phyloP scores from a whole-genome alignment of 2,113 vertebrate genomes.

The Aptenodytes patagonicus region DNA sequence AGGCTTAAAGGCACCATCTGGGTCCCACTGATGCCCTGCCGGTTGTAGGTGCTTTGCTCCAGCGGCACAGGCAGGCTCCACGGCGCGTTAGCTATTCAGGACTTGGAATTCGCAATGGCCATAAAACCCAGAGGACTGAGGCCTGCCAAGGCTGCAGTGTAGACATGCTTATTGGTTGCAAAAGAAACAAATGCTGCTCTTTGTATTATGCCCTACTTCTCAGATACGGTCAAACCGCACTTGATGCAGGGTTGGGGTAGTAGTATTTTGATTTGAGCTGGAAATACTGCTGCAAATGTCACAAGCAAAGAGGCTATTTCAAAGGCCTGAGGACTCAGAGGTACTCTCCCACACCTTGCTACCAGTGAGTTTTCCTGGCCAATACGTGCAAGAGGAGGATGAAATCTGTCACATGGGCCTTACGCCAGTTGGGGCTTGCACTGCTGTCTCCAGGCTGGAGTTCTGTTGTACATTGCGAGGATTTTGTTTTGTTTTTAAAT shows the following conservation, averaged over 20 bases:
- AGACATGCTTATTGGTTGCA: neutral
- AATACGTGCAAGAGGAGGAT: neutral
- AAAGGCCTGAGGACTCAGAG: neutral
- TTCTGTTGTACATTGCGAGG: neutral
- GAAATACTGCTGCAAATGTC: neutral
- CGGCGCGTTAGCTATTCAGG: rapidly evolving
- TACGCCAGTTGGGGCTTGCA: neutral
- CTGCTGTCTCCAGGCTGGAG: neutral
- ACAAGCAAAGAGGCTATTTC: neutral
- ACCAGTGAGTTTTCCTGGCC: neutral
- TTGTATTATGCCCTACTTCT: rapidly evolving
- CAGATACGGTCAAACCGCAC: neutral
- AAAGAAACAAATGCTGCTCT: neutral
- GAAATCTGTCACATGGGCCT: neutral
- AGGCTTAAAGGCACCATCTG: neutral
- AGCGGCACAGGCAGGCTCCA: rapidly evolving
- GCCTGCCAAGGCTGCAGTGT: neutral
- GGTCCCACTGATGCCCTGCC: neutral
- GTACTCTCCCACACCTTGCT: neutral
- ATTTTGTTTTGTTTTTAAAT: slow-evolving; percentile 18
- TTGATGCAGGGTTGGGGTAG: neutral
- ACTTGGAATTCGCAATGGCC: neutral
- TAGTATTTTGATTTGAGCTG: neutral
- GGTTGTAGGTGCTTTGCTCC: neutral
- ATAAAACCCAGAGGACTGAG: neutral